Base-by-base conservation (phyloP, 2,888 invertebrate genomes). In the Ommatoiulus sabulosus region DNA sequence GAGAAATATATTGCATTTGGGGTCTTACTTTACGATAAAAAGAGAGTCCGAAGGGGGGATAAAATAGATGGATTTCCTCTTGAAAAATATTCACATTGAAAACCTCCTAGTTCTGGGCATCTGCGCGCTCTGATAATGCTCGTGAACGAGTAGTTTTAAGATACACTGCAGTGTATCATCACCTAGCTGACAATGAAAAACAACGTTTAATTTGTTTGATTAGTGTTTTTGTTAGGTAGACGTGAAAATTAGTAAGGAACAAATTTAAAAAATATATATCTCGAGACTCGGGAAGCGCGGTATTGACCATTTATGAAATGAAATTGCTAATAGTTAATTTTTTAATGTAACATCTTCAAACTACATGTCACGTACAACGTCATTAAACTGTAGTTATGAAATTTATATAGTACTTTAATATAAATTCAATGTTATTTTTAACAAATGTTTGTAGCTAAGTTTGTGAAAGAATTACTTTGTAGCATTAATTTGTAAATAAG, bases 141-240 rank as follows among this genome's bases (percentile, higher is more conserved):
- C 35, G 35, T 35, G 46, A 10, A 46, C 46, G 12, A 12, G 46
- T n/a, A n/a, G n/a, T n/a, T n/a, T n/a, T n/a, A n/a, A n/a, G n/a
- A n/a, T n/a, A n/a, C n/a, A n/a, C n/a, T n/a, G n/a, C n/a, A n/a
- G n/a, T n/a, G n/a, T n/a, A n/a, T n/a, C n/a, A n/a, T n/a, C n/a
- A n/a, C n/a, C n/a, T n/a, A 8, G 35, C 35, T 35, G 35, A 10
- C 24, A 52, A 80, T 35, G 80, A 80, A 80, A 80, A 80, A 80
- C 80, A 80, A 12, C 12, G 17, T 80, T 80, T 80, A 35, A 80
- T 80, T 80, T 80, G 80, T 80, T 80, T 80, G 80, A 80, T 80
- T 35, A 35, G 8, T 7, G 35, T 35, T 1, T 12, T 80, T 80
- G 24, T 35, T 12, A 80, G 24, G 80, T 80, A 80, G 80, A 35